Percentiles rank a stretch among this genome's conserved stretches.
phyloP scores from a whole-genome alignment of 2,888 invertebrate species.

The Sminthurinus aureus region DNA sequence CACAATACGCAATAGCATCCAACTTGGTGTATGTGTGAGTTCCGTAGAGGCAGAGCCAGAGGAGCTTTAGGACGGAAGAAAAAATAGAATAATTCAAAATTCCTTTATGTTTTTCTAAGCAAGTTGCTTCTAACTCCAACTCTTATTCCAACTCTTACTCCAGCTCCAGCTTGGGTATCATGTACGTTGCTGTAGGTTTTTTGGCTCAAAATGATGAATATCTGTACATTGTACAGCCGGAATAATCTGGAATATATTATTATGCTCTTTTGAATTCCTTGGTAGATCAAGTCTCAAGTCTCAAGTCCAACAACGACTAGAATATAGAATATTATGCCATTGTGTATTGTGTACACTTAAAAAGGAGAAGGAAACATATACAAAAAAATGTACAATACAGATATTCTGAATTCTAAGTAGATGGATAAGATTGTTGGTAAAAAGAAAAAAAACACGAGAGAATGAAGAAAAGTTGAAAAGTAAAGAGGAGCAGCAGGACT shows the following conservation, averaged over 20 bases:
- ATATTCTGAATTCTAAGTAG: background rate
- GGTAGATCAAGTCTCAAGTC: too few relatives aligned
- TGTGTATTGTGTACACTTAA: background rate
- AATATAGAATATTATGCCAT: background rate
- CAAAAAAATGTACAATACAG: background rate
- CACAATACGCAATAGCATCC: background rate
- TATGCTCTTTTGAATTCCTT: too few relatives aligned
- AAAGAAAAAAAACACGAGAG: background rate
- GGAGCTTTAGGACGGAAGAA: background rate
- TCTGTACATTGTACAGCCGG: background rate
- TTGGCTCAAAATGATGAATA: background rate
- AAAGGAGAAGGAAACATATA: background rate
- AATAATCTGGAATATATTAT: background rate
- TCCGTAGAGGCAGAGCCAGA: background rate
- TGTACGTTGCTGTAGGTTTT: background rate
- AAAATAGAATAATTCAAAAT: constrained; percentile 10
- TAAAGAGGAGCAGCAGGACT: constrained; percentile 18
- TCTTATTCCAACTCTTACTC: too few relatives aligned
- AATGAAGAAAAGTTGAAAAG: constrained; percentile 3
- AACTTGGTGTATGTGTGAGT: background rate
- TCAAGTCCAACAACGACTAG: background rate
- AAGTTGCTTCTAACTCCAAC: background rate
- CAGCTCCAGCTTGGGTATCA: too few relatives aligned
- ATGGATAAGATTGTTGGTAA: background rate
- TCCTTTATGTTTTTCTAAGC: background rate